Evolutionary conservation across 2,888 invertebrate genomes (phyloP), one percentile per base, ranked within the genome.

Genomic region (Drosophila affinis): DNA sequence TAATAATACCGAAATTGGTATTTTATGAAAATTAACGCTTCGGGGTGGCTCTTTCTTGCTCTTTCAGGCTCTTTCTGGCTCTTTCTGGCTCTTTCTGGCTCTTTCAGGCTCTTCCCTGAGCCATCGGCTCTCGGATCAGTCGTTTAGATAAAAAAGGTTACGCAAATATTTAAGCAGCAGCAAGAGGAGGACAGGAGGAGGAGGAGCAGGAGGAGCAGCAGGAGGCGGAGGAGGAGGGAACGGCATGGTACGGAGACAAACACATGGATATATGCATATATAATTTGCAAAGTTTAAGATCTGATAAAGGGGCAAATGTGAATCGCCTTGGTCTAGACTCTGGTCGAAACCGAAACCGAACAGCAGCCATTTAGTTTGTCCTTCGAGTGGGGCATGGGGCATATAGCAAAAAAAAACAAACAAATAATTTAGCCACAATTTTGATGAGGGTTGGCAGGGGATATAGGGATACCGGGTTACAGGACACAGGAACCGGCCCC

Each of bases 21-120:
- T 87, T 88, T 85, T 85, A 81, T 88, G 85, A 88, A 79, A 87
- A 85, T 87, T 84, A 85, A 85, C 85, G 89, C 89, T 73, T 67
- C 63, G 78, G 87, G 89, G 74, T 64, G 65, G 63, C 53, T 34
- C 34, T 12, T 34, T 18, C 18, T 18, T 1, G 18, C 18, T 18
- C 18, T 18, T 18, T 18, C 34, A 12, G 12, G 12, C 45, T 55
- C 54, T 57, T 18, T 18, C 18, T 18, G 18, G 18, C 18, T 18
- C 18, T 18, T 18, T 18, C 34, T 64, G 65, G 63, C 53, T 34
- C 34, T 12, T 34, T 18, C 18, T 18, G 18, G 18, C 18, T 18
- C 18, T 18, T 18, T 18, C 34, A 12, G 12, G 12, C 45, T 55
- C 54, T 57, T 18, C n/a, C 14, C n/a, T n/a, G 39, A 3, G 29